Evolutionary conservation across 2,113 vertebrate genomes (phyloP), one percentile per base, ranked within the genome.

Genomic region (Chinchilla lanigera): DNA sequence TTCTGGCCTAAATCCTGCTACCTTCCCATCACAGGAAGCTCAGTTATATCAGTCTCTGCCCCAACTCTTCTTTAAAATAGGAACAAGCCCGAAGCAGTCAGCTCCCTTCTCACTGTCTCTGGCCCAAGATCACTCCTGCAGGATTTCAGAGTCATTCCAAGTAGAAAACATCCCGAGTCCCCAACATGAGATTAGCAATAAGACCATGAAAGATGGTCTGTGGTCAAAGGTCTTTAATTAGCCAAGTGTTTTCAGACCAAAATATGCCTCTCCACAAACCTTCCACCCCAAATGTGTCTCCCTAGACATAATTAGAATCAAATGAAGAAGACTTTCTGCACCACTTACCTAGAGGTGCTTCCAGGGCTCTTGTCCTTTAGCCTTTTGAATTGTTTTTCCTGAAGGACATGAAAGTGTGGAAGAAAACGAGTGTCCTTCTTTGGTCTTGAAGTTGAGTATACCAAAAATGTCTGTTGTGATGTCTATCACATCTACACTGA

Each of bases 331-430:
- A 52, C 54, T 56, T 77, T 82, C 28, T 54, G 84, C 90, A 90
- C 85, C 19, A 35, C 61, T 86, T 41, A 87, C 82, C 38, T 67
- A 38, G 7, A 84, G 44, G n/a, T 8, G 16, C 19, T 65, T 6
- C 11, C 50, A 69, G 73, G 4, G 19, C 30, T 41, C 33, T 24
- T 41, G 13, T 73, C 52, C 69, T 54, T 63, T 26, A 80, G 71
- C 75, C 41, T 90, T 94, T 85, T 81, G 22, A 95, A 41, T 85
- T 69, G 19, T 82, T 35, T n/a, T 93, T 96, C 9, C 13, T 69
- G 58, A 93, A 54, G 41, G 81, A 85, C 90, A 93, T n/a, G 26
- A 41, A 2, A 87, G 35, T 69, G 20, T 22, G 3, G 14, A 90
- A 95, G 8, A 1, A 97, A 93, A 82, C 67, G 41, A 95, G 3